Base-by-base conservation (phyloP, 1,140 invertebrate species). In the Drosophila pachea region DNA sequence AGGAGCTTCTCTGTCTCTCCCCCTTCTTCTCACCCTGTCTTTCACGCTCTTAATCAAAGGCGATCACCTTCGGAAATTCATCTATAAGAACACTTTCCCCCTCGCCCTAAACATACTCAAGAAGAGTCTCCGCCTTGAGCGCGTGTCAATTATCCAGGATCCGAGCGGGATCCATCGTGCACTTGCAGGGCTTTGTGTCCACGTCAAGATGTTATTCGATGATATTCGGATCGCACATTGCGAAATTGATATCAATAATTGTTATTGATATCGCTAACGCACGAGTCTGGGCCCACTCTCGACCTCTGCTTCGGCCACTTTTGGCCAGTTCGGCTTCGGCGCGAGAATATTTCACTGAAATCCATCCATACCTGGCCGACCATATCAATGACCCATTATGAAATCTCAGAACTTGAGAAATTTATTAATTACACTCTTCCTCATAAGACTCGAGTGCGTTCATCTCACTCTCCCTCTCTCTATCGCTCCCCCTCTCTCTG, bases 221-320 rank as follows among this genome's bases (percentile, higher is more conserved):
- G 52, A 54, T 72, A 22, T 22, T 22, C 22, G 22, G 1, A 22
- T 22, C 22, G 22, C 22, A 22, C 1, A 22, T 22, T 22, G 22
- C 49, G 76, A 86, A 84, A 76, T 63, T 73, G 76, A 84, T 84
- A 76, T 79, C 76, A 73, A 79, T 79, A 73, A 78, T 78, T 76
- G 79, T 79, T 86, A 86, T 84, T 70, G 81, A 84, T 84, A 84
- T 86, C 76, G 22, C 22, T 3, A 50, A 74, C 74, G 79, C 78
- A 84, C 75, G 75, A 76, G 77, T 81, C 77, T 73, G 14, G 32
- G 7, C 58, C 45, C 36, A 35, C 16, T 40, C 8, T 6, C 3
- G 4, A 32, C 9, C 16, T 54, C 29, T 43, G 7, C 16, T 7
- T 29, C 36, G 7, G 29, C 11, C 50, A 5, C 54, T 11, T 8